phyloP scores from a whole-genome alignment of 2,888 invertebrate species.

The Mythimna loreyi region DNA sequence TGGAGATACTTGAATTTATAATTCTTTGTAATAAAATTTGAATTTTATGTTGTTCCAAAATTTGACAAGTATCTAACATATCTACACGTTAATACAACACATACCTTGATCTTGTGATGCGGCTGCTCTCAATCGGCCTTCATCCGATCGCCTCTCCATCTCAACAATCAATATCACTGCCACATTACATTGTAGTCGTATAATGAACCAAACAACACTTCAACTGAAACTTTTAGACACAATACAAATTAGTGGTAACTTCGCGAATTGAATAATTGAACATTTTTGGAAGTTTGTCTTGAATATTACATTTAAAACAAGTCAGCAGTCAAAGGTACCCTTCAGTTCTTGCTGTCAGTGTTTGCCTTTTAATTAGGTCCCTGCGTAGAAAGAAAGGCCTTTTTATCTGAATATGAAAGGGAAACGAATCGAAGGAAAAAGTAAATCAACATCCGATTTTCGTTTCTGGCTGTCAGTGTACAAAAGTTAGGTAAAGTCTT shows the following conservation, averaged over 20 bases:
- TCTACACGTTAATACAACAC: conserved; percentile 39
- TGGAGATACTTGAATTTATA: too few relatives aligned
- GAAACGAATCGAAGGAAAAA: conserved; percentile 49
- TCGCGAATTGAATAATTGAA: conserved; percentile 7
- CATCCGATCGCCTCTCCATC: conserved; percentile 86
- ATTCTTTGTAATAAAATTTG: too few relatives aligned
- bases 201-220: conserved; percentile 47
- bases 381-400: conserved; percentile 28
- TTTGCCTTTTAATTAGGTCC: conserved; percentile 49
- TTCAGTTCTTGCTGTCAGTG: conserved; percentile 22
- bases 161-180: conserved; percentile 76
- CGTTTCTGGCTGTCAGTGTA: conserved; percentile 28
- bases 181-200: conserved; percentile 75
- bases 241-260: conserved; percentile 53
- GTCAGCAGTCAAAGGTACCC: conserved; percentile 11
- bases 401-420: conserved; percentile 56
- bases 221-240: conserved; percentile 37
- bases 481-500: conserved; percentile 24
- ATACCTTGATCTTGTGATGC: conserved; percentile 84
- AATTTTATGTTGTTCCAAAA: neutral
- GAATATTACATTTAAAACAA: conserved; percentile 45
- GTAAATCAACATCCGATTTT: conserved; percentile 60
- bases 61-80: neutral
- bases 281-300: conserved; percentile 28
- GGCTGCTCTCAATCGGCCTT: conserved; percentile 79